Evolutionary conservation across 2,113 vertebrate species (phyloP), one percentile per base, ranked within the genome.

Genomic region (Pangasianodon hypophthalmus): DNA sequence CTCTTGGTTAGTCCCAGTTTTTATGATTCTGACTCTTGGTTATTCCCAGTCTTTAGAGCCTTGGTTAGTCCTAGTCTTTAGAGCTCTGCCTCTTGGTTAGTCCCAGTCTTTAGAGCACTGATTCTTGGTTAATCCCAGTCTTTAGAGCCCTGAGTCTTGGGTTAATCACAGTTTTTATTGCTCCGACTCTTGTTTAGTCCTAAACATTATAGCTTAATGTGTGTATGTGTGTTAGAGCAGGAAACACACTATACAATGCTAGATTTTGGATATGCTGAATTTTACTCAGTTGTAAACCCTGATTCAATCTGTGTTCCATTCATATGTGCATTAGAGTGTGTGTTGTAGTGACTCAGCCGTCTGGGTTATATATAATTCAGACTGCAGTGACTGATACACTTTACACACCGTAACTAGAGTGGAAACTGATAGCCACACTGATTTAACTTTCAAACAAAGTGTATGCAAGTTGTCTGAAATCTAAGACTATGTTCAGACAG

Each of bases 321-420:
- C 19, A 8, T 73, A 5, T 44, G 71, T 48, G 46, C 32, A 6
- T 44, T 0, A 10, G 9, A 5, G n/a, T 67, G 60, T 69, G 84
- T 69, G 84, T 41, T 14, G 11, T 21, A 16, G 84, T 50, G 84
- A 67, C 19, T 85, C 60, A n/a, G 13, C 18, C 7, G 84, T 85
- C 84, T 67, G 84, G 60, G 41, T 67, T 85, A 85, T 85, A 67
- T 67, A 85, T 85, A 85, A 85, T 85, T 85, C 84, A 85, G 41
- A 48, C 41, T n/a, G 7, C 37, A 24, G 54, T 37, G 82, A 58
- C 81, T 46, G 82, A 84, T 71, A 71, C 32, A 18, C 67, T 37
- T 37, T 62, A 84, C 83, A 84, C 84, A 85, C 26, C 0, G 13
- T 7, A 48, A 50, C 46, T 46, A 64, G 29, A 64, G 82, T 41